Evolutionary conservation across 2,113 vertebrate species (phyloP), one percentile per base, ranked within the genome.

Genomic region (Daboia siamensis): DNA sequence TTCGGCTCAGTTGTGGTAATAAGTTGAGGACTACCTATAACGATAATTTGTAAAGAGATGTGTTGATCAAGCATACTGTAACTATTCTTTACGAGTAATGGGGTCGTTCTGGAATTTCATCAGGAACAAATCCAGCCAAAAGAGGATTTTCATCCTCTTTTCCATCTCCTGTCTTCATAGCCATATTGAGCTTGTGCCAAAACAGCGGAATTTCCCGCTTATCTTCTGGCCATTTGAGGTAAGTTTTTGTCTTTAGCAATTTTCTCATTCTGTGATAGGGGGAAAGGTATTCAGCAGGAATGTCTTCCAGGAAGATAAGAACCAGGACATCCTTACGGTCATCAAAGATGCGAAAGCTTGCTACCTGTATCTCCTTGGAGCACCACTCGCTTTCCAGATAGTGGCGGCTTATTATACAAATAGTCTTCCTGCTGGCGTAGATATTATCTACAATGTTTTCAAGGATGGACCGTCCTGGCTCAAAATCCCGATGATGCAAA

Each of bases 221-320:
- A 2, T 97, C 97, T 90, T 98, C 86, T 1, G 98, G 98, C 98
- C 98, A 98, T 69, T 97, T 98, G 64, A 98, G 96, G 93, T 98
- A 99, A 2, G 98, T 99, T 94, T 98, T 98, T 95, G 97, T 98
- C 33, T 98, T 95, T 97, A 98, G 97, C 51, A 98, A 96, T 94
- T 98, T 98, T 92, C 98, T 97, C 98, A 99, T 98, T 90, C 97
- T 96, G 94, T 98, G 98, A 93, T 98, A 98, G 56, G 96, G 96
- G 0, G 98, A 98, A 84, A 99, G 94, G 91, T 98, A 97, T 54
- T 97, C 96, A 48, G 98, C 94, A 0, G 97, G 95, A 80, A 98
- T 97, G 7, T 97, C 94, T 93, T 99, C 98, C 94, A 98, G 95
- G 90, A 98, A 98, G 59, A 98, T 96, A 0, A 98, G 96, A 94